Conservation (phyloP, 2,113 vertebrate genomes). For the Takifugu bimaculatus region DNA sequence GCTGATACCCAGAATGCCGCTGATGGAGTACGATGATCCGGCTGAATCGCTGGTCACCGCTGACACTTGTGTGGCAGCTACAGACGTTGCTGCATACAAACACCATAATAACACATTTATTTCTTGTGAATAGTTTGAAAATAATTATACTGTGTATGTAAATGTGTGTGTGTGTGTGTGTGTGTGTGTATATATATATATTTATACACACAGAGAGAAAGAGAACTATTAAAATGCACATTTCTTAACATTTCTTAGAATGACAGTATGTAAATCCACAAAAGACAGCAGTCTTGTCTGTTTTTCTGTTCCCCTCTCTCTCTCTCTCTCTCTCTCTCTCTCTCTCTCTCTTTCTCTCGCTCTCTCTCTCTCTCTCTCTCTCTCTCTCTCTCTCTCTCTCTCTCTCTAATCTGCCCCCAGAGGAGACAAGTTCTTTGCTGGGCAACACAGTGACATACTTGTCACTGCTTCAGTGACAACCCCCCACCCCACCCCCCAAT, state of each 20-base stretch:
- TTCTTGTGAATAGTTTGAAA: neutral
- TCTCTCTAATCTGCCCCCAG: slow-evolving; percentile 52
- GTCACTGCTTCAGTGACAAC: slow-evolving; percentile 53
- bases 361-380: too few species aligned
- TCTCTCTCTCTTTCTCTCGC: too few species aligned
- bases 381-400: slow-evolving; percentile 33
- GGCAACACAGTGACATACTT: slow-evolving; percentile 55
- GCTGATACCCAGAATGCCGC: slow-evolving; percentile 96
- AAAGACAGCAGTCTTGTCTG: slow-evolving; percentile 28
- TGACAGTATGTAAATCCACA: slow-evolving; percentile 3
- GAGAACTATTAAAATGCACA: too few species aligned
- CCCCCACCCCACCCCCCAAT: slow-evolving; percentile 3
- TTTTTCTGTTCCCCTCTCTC: slow-evolving; percentile 12
- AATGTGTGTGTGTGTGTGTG: too few species aligned
- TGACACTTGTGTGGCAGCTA: slow-evolving; percentile 90
- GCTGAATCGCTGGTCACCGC: slow-evolving; percentile 90
- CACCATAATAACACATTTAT: slow-evolving; percentile 1
- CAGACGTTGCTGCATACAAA: slow-evolving; percentile 82
- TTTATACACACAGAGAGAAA: too few species aligned
- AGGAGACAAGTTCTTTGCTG: slow-evolving; percentile 61
- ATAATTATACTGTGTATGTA: too few species aligned
- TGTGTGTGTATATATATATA: too few species aligned
- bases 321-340: too few species aligned
- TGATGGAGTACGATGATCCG: slow-evolving; percentile 97
- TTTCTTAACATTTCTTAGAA: too few species aligned